Percentiles rank a stretch among this genome's conserved stretches.
These are phyloP conservation scores for Tyrannus savana DNA, from an alignment of 2,113 vertebrate genomes.

Conservation along the genomic window DNA sequence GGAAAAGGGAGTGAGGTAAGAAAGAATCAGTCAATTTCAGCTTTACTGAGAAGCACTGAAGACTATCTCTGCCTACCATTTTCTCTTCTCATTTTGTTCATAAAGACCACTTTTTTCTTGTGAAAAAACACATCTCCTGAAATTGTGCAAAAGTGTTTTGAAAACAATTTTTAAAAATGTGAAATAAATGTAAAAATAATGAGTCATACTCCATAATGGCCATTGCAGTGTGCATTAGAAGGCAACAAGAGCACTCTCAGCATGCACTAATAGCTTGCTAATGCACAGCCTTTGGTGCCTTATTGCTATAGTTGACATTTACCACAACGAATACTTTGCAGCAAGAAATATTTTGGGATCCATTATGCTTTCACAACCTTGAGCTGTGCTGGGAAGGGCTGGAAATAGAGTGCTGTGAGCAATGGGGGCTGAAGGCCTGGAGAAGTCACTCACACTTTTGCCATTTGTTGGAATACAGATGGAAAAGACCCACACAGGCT, in stretches of 20 bases:
- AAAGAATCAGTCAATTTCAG: background rate
- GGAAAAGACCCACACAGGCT: background rate
- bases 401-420: background rate
- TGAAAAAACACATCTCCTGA: slow-evolving; percentile 9
- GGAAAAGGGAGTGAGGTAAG: background rate
- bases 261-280: slow-evolving; percentile 57
- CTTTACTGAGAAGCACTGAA: background rate
- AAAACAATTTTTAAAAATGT: slow-evolving; percentile 57
- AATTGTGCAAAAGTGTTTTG: slow-evolving; percentile 41
- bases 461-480: background rate
- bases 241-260: slow-evolving; percentile 60
- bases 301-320: slow-evolving; percentile 60
- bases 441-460: background rate
- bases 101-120: background rate
- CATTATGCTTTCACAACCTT: slow-evolving; percentile 58
- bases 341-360: slow-evolving; percentile 62
- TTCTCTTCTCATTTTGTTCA: background rate
- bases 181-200: slow-evolving; percentile 67
- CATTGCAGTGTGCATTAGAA: slow-evolving; percentile 54
- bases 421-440: background rate
- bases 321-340: slow-evolving; percentile 49
- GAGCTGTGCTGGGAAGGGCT: slow-evolving; percentile 34
- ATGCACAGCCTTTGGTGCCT: slow-evolving; percentile 51
- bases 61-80: background rate
- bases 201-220: slow-evolving; percentile 54